Evolutionary conservation across 2,113 vertebrate species (phyloP), one percentile per base, ranked within the genome.

Genomic region (Manacus vitellinus): DNA sequence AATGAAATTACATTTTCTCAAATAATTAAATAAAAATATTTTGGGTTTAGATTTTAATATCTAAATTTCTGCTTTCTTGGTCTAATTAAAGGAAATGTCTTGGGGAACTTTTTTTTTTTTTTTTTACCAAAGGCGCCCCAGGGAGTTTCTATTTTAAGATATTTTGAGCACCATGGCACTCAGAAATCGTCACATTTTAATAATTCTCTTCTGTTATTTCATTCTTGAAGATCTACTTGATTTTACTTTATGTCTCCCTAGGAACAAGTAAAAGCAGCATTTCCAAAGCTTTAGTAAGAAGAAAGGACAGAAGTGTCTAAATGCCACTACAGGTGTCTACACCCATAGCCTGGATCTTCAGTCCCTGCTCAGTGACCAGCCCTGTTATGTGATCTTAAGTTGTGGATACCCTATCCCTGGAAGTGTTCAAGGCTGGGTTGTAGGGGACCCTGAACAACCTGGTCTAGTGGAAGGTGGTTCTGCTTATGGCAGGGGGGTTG

Each of bases 301-400:
- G 8, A 84, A 70, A 73, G 30, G n/a, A 71, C n/a, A 35, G 0
- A 1, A 23, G 6, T 74, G 12, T 76, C 4, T 2, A 43, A 46
- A 23, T 86, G 33, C 4, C 39, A 23, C 24, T 61, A 67, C 56
- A 67, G 20, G 6, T 67, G 21, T 13, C 6, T 46, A 30, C 6
- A 59, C 22, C 15, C 1, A 2, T 24, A 63, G 8, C 19, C 16
- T 16, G 6, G 3, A 37, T 31, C 46, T 78, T 67, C 55, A 49
- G 12, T 22, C 7, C 9, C 6, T 3, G 2, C 12, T 63, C 30
- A 14, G 9, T 0, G 0, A 5, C 3, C 14, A 39, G 5, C 2
- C 14, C 16, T 41, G 9, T 58, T 2, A 3, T 5, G 2, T 59
- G 28, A 44, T 49, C 10, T 22, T 27, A 22, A 55, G 3, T 2